phyloP scores from a whole-genome alignment of 2,888 invertebrate species.

The Eubasilissa splendida region DNA sequence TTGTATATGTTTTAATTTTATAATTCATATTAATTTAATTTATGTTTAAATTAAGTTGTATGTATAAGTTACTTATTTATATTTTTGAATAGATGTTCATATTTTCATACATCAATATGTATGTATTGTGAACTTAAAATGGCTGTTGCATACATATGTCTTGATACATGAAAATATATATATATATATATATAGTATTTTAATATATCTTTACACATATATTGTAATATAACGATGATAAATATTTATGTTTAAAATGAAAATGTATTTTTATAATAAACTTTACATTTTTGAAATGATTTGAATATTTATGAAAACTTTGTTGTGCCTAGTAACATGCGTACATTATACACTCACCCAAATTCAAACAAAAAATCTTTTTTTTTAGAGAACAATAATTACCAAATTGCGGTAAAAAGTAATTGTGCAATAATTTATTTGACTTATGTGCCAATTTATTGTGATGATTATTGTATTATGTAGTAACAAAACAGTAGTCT shows the following conservation, averaged over 20 bases:
- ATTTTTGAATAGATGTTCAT: not conserved
- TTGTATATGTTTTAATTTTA: not conserved
- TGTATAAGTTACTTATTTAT: not conserved
- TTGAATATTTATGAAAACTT: conserved; percentile 18
- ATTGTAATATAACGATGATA: too few species aligned
- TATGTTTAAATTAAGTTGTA: not conserved
- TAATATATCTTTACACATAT: too few species aligned
- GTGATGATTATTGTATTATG: too few species aligned
- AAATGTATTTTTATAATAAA: conserved; percentile 21
- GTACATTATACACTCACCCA: too few species aligned
- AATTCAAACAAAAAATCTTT: too few species aligned
- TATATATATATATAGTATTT: not conserved
- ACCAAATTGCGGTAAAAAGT: too few species aligned
- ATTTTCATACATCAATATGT: not conserved
- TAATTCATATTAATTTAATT: conserved; percentile 19
- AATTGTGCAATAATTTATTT: too few species aligned
- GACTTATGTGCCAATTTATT: too few species aligned
- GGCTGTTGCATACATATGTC: not conserved
- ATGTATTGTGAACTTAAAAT: conserved; percentile 1
- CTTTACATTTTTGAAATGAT: conserved; percentile 7
- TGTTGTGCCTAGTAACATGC: not conserved
- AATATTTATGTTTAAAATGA: not conserved
- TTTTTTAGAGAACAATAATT: too few species aligned
- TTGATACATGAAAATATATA: not conserved
- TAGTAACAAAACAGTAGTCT: too few species aligned